Base-by-base conservation (phyloP, 2,113 vertebrate genomes). In the Polypterus senegalus region DNA sequence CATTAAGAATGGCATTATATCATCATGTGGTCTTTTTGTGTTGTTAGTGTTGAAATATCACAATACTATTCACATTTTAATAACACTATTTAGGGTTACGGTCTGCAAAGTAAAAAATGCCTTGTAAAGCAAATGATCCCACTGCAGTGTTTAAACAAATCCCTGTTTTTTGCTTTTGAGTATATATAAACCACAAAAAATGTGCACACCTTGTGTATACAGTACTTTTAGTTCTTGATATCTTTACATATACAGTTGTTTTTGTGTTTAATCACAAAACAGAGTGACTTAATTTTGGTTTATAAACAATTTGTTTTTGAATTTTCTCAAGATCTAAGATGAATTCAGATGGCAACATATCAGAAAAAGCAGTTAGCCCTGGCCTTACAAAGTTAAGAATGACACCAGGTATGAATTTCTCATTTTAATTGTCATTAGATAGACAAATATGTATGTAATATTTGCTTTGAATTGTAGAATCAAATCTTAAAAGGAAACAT, bases 311-410 rank as follows among this genome's bases (percentile, higher is more conserved):
- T 27, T 27, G 27, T 27, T 27, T 27, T 27, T 27, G 27, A 27
- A 27, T 27, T 27, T 27, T 56, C 47, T 59, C 55, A 54, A 69
- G 68, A 9, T 63, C 68, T 11, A 69, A 60, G 57, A 11, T 63
- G 55, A 62, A 69, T 48, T 46, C 55, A 3, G 47, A 47, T 10
- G 53, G 54, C n/a, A 63, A 10, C 9, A 48, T 53, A 43, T 55
- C 68, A 47, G 62, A 64, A 44, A 69, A 69, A 47, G 43, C 65
- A 44, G 62, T 69, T 5, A 69, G 68, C 54, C 68, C 68, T 46
- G 66, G 59, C 48, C 68, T 69, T 55, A 65, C 65, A 5, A 69
- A 55, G 55, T 53, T 69, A 57, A 66, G 68, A 69, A 69, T 69
- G 65, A 69, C 68, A 46, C 65, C 68, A 66, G 65, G 65, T 69